Percentiles rank a stretch among this genome's conserved stretches.
phyloP scores from a whole-genome alignment of 92 coral and sea anemone species.

The Palythoa grandiflora region DNA sequence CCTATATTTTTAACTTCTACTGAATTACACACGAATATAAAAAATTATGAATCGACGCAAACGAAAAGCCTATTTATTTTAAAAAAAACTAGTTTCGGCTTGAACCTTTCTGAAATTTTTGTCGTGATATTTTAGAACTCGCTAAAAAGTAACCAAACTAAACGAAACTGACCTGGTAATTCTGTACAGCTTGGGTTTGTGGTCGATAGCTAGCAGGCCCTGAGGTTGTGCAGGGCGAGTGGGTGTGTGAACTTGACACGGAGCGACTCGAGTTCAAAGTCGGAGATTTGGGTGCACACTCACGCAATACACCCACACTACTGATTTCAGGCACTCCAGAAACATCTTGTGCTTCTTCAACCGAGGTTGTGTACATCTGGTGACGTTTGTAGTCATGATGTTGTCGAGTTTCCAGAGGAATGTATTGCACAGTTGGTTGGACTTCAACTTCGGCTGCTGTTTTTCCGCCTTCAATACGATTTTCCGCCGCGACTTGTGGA shows the following conservation, averaged over 20 bases:
- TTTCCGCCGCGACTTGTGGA: constrained; percentile 24
- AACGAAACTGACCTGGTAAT: constrained; percentile 3
- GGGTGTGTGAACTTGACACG: background rate
- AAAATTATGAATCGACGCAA: no score
- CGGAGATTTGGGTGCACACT: constrained; percentile 24
- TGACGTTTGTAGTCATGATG: constrained; percentile 31
- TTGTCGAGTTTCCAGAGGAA: constrained; percentile 34
- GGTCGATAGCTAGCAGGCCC: constrained; percentile 24
- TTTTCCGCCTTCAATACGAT: background rate
- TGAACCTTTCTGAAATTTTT: background rate
- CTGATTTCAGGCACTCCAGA: constrained; percentile 47
- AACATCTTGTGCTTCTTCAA: constrained; percentile 25
- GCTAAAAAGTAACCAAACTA: background rate
- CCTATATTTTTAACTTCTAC: background rate
- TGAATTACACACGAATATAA: no score
- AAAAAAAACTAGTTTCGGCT: background rate
- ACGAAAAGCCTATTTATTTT: no score
- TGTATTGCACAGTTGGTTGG: constrained; percentile 22
- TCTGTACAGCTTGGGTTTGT: background rate
- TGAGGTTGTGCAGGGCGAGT: background rate
- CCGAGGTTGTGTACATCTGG: constrained; percentile 29
- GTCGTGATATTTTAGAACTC: background rate
- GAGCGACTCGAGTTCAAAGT: background rate
- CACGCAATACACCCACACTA: constrained; percentile 45
- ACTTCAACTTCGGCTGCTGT: constrained; percentile 4